A percentile compares a stretch with the other conserved stretches of the same genome.
Conservation (phyloP, 2,113 vertebrate genomes). For the Ondatra zibethicus region DNA sequence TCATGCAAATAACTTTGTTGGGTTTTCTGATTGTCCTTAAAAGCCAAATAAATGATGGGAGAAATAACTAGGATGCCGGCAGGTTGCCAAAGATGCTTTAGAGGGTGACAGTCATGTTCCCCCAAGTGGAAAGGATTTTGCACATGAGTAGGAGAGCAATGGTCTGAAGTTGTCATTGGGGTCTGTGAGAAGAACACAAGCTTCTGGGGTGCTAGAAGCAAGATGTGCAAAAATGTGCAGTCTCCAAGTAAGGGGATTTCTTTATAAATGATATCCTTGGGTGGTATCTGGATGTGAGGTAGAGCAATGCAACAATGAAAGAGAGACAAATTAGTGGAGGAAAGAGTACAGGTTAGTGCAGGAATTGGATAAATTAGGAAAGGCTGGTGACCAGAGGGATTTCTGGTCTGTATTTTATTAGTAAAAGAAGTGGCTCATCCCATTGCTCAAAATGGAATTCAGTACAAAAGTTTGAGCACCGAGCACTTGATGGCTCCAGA, state of each 20-base stretch:
- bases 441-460: neutral
- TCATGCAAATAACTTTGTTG: neutral
- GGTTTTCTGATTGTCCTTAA: neutral
- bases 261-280: neutral
- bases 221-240: neutral
- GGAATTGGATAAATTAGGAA: neutral
- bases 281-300: neutral
- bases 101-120: neutral
- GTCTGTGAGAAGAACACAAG: neutral
- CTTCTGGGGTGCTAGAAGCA: neutral
- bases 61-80: neutral
- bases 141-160: neutral
- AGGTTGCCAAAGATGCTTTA: neutral
- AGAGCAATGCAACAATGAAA: neutral
- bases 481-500: neutral
- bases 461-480: neutral
- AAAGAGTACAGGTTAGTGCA: neutral
- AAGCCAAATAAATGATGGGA: neutral
- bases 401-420: neutral
- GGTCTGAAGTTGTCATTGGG: neutral
- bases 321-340: neutral
- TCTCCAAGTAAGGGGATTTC: neutral
- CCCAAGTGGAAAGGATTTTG: slow-evolving; percentile 18
- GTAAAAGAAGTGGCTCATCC: neutral
- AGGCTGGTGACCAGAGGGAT: neutral